phyloP scores from a whole-genome alignment of 2,888 invertebrate genomes.

The Lasioglossum pauxillum region DNA sequence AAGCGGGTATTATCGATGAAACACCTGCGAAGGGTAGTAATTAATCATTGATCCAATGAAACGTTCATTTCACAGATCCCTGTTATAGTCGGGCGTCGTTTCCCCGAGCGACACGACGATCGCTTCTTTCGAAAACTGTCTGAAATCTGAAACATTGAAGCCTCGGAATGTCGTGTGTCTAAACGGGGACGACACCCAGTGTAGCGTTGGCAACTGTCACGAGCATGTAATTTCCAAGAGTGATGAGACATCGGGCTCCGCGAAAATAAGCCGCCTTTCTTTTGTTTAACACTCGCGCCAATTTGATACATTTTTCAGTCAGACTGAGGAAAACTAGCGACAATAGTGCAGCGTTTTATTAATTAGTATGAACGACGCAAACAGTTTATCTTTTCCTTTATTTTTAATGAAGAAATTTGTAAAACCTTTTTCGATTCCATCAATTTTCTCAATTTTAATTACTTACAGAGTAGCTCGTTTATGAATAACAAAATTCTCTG shows the following conservation, averaged over 20 bases:
- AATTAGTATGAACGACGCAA: too few species aligned
- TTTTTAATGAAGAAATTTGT: not conserved
- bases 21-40: not conserved
- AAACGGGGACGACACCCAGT: not conserved
- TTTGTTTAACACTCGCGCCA: not conserved
- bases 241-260: not conserved
- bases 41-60: not conserved
- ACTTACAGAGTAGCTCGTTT: too few species aligned
- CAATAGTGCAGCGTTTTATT: not conserved
- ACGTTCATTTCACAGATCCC: not conserved
- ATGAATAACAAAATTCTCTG: too few species aligned
- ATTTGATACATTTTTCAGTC: not conserved
- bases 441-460: too few species aligned
- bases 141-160: constrained; percentile 3
- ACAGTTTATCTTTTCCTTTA: not conserved
- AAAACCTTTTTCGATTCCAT: too few species aligned
- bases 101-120: not conserved
- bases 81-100: not conserved
- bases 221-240: constrained; percentile 7
- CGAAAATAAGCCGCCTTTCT: not conserved
- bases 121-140: not conserved
- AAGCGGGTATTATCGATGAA: constrained; percentile 3
- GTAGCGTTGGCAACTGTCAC: constrained; percentile 10
- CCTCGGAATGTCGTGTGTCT: not conserved
- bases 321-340: not conserved